Conservation (phyloP, 2,888 invertebrate genomes). For the Rotaria socialis region DNA sequence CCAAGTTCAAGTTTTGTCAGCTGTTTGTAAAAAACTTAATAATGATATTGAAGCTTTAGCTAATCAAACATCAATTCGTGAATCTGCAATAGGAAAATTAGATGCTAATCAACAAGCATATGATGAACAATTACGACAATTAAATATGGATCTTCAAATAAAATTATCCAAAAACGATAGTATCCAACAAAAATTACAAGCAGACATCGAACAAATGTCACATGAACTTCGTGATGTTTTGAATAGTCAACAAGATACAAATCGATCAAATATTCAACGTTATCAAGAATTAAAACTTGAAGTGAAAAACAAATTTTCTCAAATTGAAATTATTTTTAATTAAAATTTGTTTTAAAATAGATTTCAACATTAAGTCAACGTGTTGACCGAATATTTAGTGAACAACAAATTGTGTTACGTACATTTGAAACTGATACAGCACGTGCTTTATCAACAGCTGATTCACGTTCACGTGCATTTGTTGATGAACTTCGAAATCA, state of each 20-base stretch:
- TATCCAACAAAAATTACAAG: slow-evolving; percentile 38
- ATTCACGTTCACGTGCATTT: slow-evolving; percentile 20
- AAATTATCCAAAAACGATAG: slow-evolving; percentile 36
- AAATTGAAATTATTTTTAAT: too few species aligned
- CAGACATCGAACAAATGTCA: slow-evolving; percentile 24
- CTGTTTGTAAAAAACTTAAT: slow-evolving; percentile 46
- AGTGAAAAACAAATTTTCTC: neutral
- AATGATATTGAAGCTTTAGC: slow-evolving; percentile 42
- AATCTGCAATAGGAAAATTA: neutral
- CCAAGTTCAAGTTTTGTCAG: slow-evolving; percentile 40
- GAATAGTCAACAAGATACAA: slow-evolving; percentile 38
- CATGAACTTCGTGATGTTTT: slow-evolving; percentile 37
- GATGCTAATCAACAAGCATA: neutral
- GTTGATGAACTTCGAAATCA: slow-evolving; percentile 43
- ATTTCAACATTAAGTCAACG: slow-evolving; percentile 39
- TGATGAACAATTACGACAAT: slow-evolving; percentile 5
- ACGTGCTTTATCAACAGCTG: slow-evolving; percentile 40
- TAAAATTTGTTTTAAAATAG: neutral
- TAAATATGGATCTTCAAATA: slow-evolving; percentile 45
- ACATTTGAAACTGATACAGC: slow-evolving; percentile 46
- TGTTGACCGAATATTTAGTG: slow-evolving; percentile 43
- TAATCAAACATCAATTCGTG: slow-evolving; percentile 7
- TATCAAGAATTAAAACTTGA: slow-evolving; percentile 43
- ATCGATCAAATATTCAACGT: slow-evolving; percentile 33
- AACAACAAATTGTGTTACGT: slow-evolving; percentile 43